These are phyloP conservation scores for Spilogale gracilis DNA, from an alignment of 2,113 vertebrate species.

Conservation along the genomic window DNA sequence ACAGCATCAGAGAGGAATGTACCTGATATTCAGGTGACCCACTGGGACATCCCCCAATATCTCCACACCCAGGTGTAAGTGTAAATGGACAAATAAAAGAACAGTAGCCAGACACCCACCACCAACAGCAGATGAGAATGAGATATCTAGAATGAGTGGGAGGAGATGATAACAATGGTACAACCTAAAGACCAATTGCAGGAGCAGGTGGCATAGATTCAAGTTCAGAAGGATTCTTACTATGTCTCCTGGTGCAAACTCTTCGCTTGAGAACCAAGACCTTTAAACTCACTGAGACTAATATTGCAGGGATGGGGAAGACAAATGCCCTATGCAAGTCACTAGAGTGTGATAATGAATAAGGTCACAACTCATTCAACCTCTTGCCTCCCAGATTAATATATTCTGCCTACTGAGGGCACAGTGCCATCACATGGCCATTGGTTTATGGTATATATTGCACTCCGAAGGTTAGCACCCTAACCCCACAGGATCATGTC, in stretches of 20 bases:
- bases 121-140: neutral
- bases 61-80: neutral
- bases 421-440: neutral
- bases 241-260: neutral
- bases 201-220: neutral
- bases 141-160: neutral
- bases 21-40: neutral
- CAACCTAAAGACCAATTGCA: neutral
- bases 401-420: neutral
- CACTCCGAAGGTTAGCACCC: neutral
- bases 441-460: neutral
- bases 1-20: neutral
- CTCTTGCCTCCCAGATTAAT: neutral
- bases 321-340: neutral
- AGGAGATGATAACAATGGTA: neutral
- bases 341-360: neutral
- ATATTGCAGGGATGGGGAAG: neutral
- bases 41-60: neutral
- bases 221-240: neutral
- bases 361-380: neutral
- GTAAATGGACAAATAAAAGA: neutral
- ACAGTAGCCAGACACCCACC: neutral
- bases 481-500: neutral
- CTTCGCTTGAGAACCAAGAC: neutral
- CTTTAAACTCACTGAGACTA: neutral